A percentile compares a stretch with the other conserved stretches of the same genome.
Evolutionary conservation across 2,113 vertebrate genomes (phyloP).

Genomic region (Scatophagus argus): DNA sequence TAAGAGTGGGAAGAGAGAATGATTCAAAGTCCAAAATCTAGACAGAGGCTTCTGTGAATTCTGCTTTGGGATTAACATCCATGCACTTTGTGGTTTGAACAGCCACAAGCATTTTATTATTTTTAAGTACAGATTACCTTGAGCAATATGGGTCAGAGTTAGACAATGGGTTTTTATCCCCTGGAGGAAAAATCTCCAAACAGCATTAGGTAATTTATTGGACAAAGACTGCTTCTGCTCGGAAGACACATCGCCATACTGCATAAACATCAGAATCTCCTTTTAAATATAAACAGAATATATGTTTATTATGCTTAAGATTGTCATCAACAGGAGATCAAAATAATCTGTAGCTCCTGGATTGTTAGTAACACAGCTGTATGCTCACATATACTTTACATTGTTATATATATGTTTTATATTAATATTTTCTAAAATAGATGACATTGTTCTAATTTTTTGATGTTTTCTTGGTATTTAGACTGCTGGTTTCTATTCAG

Average conservation of each 20-base stretch:
- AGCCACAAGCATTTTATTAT: constrained; percentile 65
- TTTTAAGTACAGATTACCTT: constrained; percentile 70
- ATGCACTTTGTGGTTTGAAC: constrained; percentile 31
- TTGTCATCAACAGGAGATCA: not conserved
- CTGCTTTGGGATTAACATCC: constrained; percentile 52
- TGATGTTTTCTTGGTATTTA: too few relatives aligned
- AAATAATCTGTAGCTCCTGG: too few relatives aligned
- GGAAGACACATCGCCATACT: not conserved
- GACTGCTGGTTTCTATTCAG: not conserved
- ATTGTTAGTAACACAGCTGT: not conserved
- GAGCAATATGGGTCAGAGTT: constrained; percentile 66
- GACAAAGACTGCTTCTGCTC: not conserved
- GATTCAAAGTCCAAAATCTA: constrained; percentile 28
- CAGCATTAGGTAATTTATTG: constrained; percentile 31
- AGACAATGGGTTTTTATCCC: constrained; percentile 64
- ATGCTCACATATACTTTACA: too few relatives aligned
- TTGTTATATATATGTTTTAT: too few relatives aligned
- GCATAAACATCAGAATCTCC: not conserved
- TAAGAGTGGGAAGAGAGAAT: not conserved
- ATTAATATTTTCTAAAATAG: too few relatives aligned
- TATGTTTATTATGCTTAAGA: not conserved
- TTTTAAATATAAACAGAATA: not conserved
- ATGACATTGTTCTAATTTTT: too few relatives aligned
- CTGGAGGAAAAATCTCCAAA: constrained; percentile 34
- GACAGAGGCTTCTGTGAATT: constrained; percentile 39